Percentiles rank a stretch among this genome's conserved stretches.
Conservation (phyloP, 2,888 invertebrate species). For the Hirtodrosophila cameraria region DNA sequence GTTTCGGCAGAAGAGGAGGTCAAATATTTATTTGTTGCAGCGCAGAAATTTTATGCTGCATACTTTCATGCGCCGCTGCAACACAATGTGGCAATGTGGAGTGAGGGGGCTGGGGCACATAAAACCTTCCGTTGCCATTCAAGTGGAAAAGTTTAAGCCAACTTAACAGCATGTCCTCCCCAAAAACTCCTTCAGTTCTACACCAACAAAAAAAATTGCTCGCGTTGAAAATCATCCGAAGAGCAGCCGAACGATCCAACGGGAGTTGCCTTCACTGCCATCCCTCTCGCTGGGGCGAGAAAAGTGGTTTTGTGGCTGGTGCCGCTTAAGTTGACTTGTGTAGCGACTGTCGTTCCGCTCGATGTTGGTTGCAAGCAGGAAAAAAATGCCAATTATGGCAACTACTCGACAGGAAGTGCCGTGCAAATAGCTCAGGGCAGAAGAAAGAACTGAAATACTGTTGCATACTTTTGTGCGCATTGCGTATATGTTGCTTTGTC, state of each 20-base stretch:
- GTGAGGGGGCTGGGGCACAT: constrained; percentile 42
- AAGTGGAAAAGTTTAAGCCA: constrained; percentile 79
- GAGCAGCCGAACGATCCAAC: constrained; percentile 16
- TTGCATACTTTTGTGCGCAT: constrained; percentile 53
- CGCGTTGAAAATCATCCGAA: constrained; percentile 53
- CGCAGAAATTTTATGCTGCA: constrained; percentile 70
- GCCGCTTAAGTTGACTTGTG: constrained; percentile 49
- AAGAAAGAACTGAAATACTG: constrained; percentile 21
- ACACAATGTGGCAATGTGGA: constrained; percentile 54
- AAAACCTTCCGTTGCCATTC: constrained; percentile 78
- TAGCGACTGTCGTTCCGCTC: constrained; percentile 41
- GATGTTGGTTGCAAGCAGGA: constrained; percentile 13
- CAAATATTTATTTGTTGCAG: constrained; percentile 76
- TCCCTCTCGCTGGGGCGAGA: neutral
- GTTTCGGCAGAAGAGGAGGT: constrained; percentile 20
- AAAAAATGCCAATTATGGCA: constrained; percentile 72
- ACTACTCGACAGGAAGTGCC: constrained; percentile 48
- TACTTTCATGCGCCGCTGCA: constrained; percentile 74
- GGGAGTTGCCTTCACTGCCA: constrained; percentile 11
- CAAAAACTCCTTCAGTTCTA: neutral
- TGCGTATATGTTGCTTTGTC: constrained; percentile 44
- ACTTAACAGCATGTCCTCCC: constrained; percentile 54
- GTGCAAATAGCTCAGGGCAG: constrained; percentile 33
- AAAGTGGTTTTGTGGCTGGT: constrained; percentile 22
- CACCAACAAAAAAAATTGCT: constrained; percentile 32